These are phyloP conservation scores for Aeoliscus strigatus DNA, from an alignment of 2,797 vertebrate species.

Conservation along the genomic window DNA sequence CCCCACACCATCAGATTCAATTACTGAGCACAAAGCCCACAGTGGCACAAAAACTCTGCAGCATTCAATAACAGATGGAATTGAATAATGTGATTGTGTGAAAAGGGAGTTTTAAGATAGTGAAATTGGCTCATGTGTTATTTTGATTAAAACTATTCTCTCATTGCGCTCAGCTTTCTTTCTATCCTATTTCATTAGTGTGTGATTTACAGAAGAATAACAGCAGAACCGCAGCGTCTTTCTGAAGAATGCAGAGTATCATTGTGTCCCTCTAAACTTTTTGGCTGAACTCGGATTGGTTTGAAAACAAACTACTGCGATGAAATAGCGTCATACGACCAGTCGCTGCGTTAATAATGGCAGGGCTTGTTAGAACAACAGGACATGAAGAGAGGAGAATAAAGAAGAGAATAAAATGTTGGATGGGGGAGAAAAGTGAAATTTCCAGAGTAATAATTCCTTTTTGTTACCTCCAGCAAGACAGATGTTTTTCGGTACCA, in stretches of 20 bases:
- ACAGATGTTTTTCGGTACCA: no score
- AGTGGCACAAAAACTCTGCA: constrained; percentile 28
- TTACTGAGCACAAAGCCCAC: constrained; percentile 53
- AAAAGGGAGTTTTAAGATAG: constrained; percentile 23
- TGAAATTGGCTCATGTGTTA: constrained; percentile 23
- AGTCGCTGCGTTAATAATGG: no score
- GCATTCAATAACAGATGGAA: constrained; percentile 42
- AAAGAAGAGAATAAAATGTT: no score
- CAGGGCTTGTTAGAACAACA: no score
- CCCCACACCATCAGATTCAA: constrained; percentile 50
- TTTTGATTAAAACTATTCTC: constrained; percentile 44
- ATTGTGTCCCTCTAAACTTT: neutral
- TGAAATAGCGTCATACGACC: no score
- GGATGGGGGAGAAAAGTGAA: no score
- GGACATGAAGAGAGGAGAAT: no score
- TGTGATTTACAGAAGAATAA: constrained; percentile 8
- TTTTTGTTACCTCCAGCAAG: no score
- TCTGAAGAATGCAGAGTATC: neutral
- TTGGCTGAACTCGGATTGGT: no score
- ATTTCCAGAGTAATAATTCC: no score
- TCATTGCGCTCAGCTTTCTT: constrained; percentile 25
- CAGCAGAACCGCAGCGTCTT: neutral
- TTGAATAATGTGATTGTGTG: constrained; percentile 37
- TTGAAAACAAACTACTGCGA: no score
- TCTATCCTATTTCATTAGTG: constrained; percentile 9